A percentile compares a stretch with the other conserved stretches of the same genome.
Conservation (phyloP, 2,797 vertebrate species). For the Arvicola amphibius region DNA sequence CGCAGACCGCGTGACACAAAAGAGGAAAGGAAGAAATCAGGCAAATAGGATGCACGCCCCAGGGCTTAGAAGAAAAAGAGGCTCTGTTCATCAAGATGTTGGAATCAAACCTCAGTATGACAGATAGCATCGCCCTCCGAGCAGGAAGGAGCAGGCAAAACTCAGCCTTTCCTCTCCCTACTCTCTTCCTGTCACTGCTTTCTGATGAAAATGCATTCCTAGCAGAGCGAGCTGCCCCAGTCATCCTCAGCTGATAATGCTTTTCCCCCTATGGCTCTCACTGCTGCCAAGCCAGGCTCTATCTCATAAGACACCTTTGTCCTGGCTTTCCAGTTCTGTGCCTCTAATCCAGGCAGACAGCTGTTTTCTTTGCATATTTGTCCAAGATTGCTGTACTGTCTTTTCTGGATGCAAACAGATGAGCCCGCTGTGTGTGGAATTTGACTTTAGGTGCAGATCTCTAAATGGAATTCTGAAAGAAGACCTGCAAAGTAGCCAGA, state of each 20-base stretch:
- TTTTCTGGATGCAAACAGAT: not conserved
- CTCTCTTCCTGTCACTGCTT: not conserved
- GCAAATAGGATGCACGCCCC: not conserved
- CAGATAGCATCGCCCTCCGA: not conserved
- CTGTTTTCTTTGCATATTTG: not conserved
- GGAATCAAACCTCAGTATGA: rapidly evolving
- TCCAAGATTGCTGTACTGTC: not conserved
- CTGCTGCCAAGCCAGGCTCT: not conserved
- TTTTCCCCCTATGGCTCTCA: not conserved
- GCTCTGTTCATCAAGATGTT: not conserved
- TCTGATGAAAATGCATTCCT: not conserved
- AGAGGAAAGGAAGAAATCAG: not conserved
- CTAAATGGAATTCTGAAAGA: not conserved
- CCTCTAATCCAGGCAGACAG: not conserved
- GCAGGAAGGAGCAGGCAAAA: not conserved
- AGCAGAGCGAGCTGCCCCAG: rapidly evolving
- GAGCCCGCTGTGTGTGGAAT: rapidly evolving
- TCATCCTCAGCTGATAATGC: rapidly evolving
- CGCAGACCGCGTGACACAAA: too few species aligned
- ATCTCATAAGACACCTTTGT: not conserved
- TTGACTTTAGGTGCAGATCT: not conserved
- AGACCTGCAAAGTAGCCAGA: not conserved
- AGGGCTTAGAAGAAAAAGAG: not conserved
- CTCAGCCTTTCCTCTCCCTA: too few species aligned
- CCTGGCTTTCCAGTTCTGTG: rapidly evolving